A percentile compares a stretch with the other conserved stretches of the same genome.
Conservation (phyloP, 2,113 vertebrate genomes). For the Menidia beryllina region DNA sequence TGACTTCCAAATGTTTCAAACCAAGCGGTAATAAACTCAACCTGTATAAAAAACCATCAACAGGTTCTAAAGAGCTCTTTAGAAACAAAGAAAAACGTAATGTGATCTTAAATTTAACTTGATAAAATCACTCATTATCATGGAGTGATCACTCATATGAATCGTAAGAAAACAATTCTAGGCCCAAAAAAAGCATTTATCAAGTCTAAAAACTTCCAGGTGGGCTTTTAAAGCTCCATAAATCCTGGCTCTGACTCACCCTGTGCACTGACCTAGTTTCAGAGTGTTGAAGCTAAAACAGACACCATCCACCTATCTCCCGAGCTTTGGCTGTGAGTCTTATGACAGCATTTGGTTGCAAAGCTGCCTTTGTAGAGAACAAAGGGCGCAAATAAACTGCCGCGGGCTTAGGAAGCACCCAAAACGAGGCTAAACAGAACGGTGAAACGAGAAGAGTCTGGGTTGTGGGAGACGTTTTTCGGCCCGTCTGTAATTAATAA, state of each 20-base stretch:
- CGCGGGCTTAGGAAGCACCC: neutral
- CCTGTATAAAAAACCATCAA: too few species aligned
- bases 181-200: neutral
- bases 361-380: neutral
- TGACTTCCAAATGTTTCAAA: too few species aligned
- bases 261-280: conserved; percentile 32
- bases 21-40: too few species aligned
- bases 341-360: conserved; percentile 4
- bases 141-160: neutral
- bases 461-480: neutral
- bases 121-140: too few species aligned
- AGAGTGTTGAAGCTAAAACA: conserved; percentile 14
- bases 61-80: too few species aligned
- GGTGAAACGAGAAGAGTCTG: neutral
- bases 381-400: neutral
- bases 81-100: too few species aligned
- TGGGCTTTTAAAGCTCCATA: conserved; percentile 10
- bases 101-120: too few species aligned
- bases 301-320: conserved; percentile 13
- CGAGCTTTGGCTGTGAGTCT: conserved; percentile 4
- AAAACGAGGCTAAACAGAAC: neutral
- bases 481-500: too few species aligned
- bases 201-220: neutral
- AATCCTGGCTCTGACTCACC: neutral
- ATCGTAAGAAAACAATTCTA: neutral